Evolutionary conservation across 2,113 vertebrate species (phyloP).

Genomic region (Donacobius atricapilla): DNA sequence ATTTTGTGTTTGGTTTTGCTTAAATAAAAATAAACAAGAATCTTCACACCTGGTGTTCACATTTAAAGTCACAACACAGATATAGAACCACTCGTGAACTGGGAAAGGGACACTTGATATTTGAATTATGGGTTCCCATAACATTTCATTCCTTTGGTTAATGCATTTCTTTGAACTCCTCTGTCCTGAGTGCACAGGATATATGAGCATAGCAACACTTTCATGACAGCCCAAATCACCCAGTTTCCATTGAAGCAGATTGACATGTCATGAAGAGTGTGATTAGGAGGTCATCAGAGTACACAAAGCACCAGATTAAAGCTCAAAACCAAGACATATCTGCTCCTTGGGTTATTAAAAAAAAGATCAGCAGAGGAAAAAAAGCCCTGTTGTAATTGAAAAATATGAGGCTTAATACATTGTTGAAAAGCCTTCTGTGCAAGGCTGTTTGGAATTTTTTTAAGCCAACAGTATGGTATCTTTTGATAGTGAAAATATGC

Average conservation of each 20-base stretch:
- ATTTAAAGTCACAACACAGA: conserved; percentile 44
- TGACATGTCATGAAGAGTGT: conserved; percentile 19
- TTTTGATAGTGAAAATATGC: conserved; percentile 7
- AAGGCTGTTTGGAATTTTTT: neutral
- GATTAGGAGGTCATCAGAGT: conserved; percentile 34
- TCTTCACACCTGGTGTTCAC: conserved; percentile 41
- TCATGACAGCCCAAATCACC: conserved; percentile 5
- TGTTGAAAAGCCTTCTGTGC: conserved; percentile 15
- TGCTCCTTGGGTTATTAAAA: conserved; percentile 40
- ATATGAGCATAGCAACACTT: neutral
- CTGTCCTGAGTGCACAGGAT: conserved; percentile 27
- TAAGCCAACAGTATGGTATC: neutral
- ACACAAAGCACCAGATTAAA: conserved; percentile 39
- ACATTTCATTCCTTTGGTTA: conserved; percentile 15
- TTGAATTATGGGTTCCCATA: conserved; percentile 23
- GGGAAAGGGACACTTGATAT: neutral
- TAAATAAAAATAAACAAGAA: conserved; percentile 50
- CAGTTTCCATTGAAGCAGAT: conserved; percentile 7
- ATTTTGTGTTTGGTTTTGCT: conserved; percentile 47
- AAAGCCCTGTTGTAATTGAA: conserved; percentile 9
- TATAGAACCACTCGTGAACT: neutral
- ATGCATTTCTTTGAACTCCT: conserved; percentile 48
- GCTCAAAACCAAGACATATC: conserved; percentile 38
- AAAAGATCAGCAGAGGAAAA: neutral
- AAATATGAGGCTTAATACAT: conserved; percentile 40